Percentiles rank a stretch among this genome's conserved stretches.
These are phyloP conservation scores for Takifugu ocellatus DNA, from an alignment of 2,797 vertebrate species.

Conservation along the genomic window DNA sequence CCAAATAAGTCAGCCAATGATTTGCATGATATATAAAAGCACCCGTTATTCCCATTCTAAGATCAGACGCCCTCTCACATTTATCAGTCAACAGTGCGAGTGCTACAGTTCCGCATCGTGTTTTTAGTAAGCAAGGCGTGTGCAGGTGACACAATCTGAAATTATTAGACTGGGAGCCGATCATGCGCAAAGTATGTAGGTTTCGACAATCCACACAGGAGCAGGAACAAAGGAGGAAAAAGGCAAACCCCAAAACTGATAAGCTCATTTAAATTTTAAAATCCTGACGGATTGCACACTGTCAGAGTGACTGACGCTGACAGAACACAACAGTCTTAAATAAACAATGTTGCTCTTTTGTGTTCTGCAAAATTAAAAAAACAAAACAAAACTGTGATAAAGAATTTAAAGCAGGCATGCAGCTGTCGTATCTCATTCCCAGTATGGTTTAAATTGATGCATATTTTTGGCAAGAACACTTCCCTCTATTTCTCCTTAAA, in stretches of 20 bases:
- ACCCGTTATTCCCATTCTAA: no score
- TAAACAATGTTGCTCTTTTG: constrained; percentile 35
- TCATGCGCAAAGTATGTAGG: no score
- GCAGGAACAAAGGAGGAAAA: no score
- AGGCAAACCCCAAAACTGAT: no score
- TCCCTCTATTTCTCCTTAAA: constrained; percentile 1
- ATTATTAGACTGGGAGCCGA: no score
- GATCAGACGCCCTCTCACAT: no score
- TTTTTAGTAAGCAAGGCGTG: no score
- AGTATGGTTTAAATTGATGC: constrained; percentile 32
- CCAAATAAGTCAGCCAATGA: no score
- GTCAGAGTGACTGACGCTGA: constrained; percentile 30
- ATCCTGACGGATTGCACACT: constrained; percentile 14
- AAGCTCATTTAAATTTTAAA: constrained; percentile 5
- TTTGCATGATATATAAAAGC: no score
- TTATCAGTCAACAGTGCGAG: no score
- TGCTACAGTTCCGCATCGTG: no score
- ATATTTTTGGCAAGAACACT: constrained; percentile 12
- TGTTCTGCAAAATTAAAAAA: constrained; percentile 27
- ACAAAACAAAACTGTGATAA: constrained; percentile 28
- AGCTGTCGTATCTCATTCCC: constrained; percentile 27
- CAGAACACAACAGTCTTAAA: constrained; percentile 28
- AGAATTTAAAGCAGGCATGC: constrained; percentile 38
- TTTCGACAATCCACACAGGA: neutral
- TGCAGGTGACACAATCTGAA: no score